phyloP scores from a whole-genome alignment of 2,113 vertebrate species.

The Nyctereutes procyonoides region DNA sequence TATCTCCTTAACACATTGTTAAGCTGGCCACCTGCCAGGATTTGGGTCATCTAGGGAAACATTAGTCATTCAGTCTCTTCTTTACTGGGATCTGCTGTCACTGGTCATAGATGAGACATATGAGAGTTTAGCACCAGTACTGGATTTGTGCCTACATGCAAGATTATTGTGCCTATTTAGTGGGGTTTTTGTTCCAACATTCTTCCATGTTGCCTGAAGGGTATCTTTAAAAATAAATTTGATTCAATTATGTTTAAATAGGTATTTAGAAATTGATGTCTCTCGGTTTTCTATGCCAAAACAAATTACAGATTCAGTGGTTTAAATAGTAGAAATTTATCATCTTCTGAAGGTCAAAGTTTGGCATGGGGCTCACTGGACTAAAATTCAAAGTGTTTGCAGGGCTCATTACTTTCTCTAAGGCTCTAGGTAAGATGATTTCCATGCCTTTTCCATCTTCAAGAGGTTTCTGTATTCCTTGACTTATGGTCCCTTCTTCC shows the following conservation, averaged over 20 bases:
- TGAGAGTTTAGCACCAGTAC: neutral
- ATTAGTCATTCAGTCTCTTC: constrained; percentile 8
- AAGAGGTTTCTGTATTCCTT: neutral
- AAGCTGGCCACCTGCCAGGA: constrained; percentile 29
- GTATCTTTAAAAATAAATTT: neutral
- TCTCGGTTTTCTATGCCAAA: neutral
- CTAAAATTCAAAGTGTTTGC: neutral
- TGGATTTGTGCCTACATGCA: neutral
- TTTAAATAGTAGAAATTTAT: neutral
- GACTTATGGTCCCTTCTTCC: neutral
- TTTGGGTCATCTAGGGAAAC: constrained; percentile 45
- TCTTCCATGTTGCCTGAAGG: neutral
- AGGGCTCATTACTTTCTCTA: neutral
- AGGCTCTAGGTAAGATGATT: neutral
- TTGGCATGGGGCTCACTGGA: neutral
- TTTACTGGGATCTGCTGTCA: neutral
- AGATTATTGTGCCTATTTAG: constrained; percentile 6
- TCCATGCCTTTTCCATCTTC: neutral
- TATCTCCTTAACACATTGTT: constrained; percentile 30
- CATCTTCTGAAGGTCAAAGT: neutral
- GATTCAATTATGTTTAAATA: neutral
- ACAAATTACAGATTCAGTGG: neutral
- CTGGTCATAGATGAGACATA: neutral
- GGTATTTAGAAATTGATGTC: neutral
- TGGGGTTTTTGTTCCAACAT: neutral